Conservation (phyloP, 2,888 invertebrate species). For the Pelosia muscerda region DNA sequence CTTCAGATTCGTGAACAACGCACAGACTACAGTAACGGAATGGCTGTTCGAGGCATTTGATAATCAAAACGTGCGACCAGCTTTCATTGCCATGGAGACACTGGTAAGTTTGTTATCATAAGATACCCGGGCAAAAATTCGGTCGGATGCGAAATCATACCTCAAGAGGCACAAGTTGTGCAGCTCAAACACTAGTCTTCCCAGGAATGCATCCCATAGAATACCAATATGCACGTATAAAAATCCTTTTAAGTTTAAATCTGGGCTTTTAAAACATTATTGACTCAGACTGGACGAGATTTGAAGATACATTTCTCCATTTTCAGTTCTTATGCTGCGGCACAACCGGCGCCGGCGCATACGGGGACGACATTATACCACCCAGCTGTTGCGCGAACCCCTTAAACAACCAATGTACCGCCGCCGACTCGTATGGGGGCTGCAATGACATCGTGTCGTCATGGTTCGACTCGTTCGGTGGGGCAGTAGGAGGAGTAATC, state of each 20-base stretch:
- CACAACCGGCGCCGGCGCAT: constrained; percentile 59
- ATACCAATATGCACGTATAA: too few relatives aligned
- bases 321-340: constrained; percentile 75
- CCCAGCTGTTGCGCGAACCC: constrained; percentile 60
- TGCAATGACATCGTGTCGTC: constrained; percentile 54
- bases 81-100: constrained; percentile 60
- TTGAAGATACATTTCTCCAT: neutral
- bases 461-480: constrained; percentile 64
- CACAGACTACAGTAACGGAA: constrained; percentile 47
- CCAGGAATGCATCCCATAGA: too few relatives aligned
- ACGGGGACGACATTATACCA: constrained; percentile 52
- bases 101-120: constrained; percentile 56
- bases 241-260: too few relatives aligned
- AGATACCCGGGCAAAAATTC: too few relatives aligned
- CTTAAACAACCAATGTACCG: constrained; percentile 39
- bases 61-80: constrained; percentile 34
- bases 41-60: constrained; percentile 66
- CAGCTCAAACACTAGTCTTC: too few relatives aligned
- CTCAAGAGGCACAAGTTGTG: too few relatives aligned
- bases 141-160: too few relatives aligned
- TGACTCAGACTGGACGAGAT: too few relatives aligned
- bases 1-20: constrained; percentile 51
- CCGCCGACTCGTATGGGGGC: constrained; percentile 53
- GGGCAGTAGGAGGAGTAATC: constrained; percentile 57
- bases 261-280: too few relatives aligned